Percentiles rank a stretch among this genome's conserved stretches.
phyloP scores from a whole-genome alignment of 2,113 vertebrate species.

The Toxostoma redivivum region DNA sequence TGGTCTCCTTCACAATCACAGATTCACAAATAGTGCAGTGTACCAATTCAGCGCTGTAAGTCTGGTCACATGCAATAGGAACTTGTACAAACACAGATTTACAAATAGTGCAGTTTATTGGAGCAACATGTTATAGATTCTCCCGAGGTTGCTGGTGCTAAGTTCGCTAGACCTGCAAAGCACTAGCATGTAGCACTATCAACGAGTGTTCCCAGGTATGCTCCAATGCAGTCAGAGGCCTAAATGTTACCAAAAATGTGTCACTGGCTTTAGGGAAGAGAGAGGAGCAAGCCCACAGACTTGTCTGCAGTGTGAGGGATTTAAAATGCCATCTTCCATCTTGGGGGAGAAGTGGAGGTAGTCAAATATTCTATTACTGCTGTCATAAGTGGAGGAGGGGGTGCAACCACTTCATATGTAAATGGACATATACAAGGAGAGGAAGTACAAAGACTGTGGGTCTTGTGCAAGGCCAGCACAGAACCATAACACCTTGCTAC shows the following conservation, averaged over 20 bases:
- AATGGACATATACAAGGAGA: neutral
- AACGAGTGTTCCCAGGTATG: rapidly evolving
- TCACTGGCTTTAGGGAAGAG: neutral
- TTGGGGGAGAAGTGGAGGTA: neutral
- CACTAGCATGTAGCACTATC: neutral
- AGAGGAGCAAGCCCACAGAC: neutral
- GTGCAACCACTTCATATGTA: neutral
- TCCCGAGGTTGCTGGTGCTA: neutral
- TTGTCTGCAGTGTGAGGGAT: neutral
- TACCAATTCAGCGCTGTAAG: neutral
- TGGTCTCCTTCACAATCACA: neutral
- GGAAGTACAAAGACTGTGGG: no score
- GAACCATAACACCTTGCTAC: neutral
- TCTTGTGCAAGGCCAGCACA: neutral
- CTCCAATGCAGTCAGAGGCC: rapidly evolving
- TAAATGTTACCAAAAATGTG: neutral
- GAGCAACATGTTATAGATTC: neutral
- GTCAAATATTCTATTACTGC: neutral
- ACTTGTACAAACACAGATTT: neutral
- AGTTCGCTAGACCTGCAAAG: neutral
- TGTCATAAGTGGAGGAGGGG: neutral
- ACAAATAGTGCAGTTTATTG: neutral
- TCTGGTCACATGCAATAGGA: neutral
- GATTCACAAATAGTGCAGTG: neutral
- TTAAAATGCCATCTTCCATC: neutral